Percentiles rank a stretch among this genome's conserved stretches.
phyloP scores from a whole-genome alignment of 2,113 vertebrate species.

The Cyphomyrus plagiostoma region DNA sequence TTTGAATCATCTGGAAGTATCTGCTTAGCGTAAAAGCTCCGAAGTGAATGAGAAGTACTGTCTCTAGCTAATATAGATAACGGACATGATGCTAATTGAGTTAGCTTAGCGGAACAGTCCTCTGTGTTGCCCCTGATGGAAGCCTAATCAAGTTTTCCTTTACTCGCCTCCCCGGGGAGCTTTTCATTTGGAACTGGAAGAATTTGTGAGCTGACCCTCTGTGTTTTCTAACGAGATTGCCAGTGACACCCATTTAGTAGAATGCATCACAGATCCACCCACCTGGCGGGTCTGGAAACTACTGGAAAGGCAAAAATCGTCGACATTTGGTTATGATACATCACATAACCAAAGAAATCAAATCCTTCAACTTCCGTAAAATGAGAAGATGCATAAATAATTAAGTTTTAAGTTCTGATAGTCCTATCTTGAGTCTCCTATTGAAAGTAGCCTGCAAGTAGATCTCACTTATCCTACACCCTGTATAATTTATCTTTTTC shows the following conservation, averaged over 20 bases:
- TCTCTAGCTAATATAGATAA: neutral
- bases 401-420: neutral
- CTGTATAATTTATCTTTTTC: neutral
- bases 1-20: neutral
- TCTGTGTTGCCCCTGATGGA: neutral
- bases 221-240: neutral
- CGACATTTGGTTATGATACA: too few species aligned
- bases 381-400: neutral
- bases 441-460: neutral
- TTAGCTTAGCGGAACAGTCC: neutral
- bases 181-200: conserved; percentile 1
- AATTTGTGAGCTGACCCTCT: neutral
- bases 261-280: neutral
- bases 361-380: neutral
- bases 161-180: neutral
- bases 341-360: neutral
- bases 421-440: neutral
- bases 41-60: neutral
- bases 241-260: neutral
- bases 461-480: neutral
- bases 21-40: neutral
- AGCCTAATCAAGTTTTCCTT: conserved; percentile 8
- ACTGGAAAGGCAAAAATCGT: neutral
- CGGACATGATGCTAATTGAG: neutral
- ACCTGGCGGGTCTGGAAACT: neutral